Conservation (phyloP, 1,140 invertebrate genomes). For the Phymastichus coffea region DNA sequence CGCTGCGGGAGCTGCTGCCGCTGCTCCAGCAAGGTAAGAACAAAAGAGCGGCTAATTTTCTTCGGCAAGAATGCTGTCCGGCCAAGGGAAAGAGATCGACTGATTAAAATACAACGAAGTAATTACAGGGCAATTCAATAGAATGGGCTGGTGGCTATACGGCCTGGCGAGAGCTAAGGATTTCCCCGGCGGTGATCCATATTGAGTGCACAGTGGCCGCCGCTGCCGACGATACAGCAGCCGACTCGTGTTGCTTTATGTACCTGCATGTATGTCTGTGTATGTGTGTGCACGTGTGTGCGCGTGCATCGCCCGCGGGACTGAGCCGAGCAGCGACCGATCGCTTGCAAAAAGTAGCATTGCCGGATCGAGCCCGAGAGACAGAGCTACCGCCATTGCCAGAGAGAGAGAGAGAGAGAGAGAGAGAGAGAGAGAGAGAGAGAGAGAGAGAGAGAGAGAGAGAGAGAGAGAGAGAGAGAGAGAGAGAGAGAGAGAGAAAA, state of each 20-base stretch:
- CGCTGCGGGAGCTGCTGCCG: not conserved
- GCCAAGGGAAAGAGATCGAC: not conserved
- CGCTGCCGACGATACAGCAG: not conserved
- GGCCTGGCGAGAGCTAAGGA: not conserved
- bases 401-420: not conserved
- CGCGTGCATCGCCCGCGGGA: not conserved
- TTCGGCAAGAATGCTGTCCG: not conserved
- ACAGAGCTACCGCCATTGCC: not conserved
- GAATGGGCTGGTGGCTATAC: not conserved
- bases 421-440: not conserved
- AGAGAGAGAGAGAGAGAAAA: too few relatives aligned
- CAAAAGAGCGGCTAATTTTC: not conserved
- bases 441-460: not conserved
- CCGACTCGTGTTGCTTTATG: not conserved
- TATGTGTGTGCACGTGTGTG: not conserved
- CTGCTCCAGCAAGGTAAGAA: not conserved
- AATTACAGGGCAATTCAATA: slow-evolving; percentile 21
- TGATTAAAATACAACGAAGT: slow-evolving; percentile 20
- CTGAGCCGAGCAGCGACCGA: not conserved
- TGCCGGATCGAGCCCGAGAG: not conserved
- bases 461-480: too few relatives aligned
- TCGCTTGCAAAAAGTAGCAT: slow-evolving; percentile 10
- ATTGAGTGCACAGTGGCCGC: not conserved
- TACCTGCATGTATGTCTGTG: too few relatives aligned
- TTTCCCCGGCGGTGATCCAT: not conserved